These are phyloP conservation scores for Passer domesticus DNA, from an alignment of 2,113 vertebrate genomes.

Conservation along the genomic window DNA sequence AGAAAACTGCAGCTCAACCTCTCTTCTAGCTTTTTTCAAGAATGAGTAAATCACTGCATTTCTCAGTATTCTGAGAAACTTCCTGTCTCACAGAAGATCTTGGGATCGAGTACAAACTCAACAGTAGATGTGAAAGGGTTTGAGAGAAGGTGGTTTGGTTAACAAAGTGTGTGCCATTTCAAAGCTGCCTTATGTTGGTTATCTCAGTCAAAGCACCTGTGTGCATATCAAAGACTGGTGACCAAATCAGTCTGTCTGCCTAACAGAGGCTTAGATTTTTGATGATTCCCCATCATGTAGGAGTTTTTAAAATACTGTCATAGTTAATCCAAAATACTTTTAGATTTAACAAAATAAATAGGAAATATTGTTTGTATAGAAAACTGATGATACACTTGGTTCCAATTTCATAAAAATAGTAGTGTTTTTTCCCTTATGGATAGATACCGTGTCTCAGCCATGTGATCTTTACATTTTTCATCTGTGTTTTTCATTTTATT, in stretches of 20 bases:
- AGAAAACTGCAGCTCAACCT: background rate
- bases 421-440: background rate
- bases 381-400: background rate
- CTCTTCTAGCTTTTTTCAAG: background rate
- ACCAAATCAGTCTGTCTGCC: background rate
- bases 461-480: background rate
- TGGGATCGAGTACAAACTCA: background rate
- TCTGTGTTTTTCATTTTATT: background rate
- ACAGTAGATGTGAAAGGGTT: background rate
- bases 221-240: background rate
- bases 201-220: background rate
- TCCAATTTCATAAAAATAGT: background rate
- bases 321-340: background rate
- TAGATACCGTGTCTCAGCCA: background rate
- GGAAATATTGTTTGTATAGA: background rate
- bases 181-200: background rate
- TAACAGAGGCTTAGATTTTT: background rate
- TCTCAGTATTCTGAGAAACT: background rate
- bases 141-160: background rate
- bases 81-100: background rate
- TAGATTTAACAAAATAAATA: background rate
- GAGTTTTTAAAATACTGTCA: background rate
- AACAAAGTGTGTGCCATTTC: background rate
- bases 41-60: rapidly evolving
- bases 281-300: background rate